Conservation (phyloP, 2,113 vertebrate genomes). For the Myotis brandtii region DNA sequence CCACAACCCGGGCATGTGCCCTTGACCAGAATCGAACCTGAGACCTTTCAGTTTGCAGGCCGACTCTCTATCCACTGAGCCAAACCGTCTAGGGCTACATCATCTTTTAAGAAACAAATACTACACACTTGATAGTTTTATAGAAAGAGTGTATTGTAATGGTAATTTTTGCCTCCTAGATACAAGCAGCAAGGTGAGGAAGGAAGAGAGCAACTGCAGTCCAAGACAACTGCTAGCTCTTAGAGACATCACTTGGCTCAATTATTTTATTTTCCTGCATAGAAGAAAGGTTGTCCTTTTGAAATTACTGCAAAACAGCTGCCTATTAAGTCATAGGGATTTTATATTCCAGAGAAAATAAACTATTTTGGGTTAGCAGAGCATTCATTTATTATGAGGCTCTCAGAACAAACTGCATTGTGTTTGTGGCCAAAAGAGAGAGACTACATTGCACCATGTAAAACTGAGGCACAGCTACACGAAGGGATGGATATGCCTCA, state of each 20-base stretch:
- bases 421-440: neutral
- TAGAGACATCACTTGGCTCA: neutral
- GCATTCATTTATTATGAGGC: neutral
- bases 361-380: neutral
- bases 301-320: slow-evolving; percentile 3
- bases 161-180: neutral
- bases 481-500: neutral
- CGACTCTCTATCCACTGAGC: too few species aligned
- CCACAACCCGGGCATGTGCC: too few species aligned
- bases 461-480: neutral
- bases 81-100: neutral
- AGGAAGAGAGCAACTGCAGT: neutral
- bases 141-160: neutral
- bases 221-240: neutral
- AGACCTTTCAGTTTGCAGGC: too few species aligned
- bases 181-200: neutral
- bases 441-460: neutral
- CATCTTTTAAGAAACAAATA: neutral
- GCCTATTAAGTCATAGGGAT: neutral
- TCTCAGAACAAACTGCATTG: slow-evolving; percentile 26
- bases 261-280: slow-evolving; percentile 23
- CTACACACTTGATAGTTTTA: neutral
- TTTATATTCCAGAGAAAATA: neutral
- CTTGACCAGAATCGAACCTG: too few species aligned
- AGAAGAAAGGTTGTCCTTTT: neutral